A percentile compares a stretch with the other conserved stretches of the same genome.
Conservation (phyloP, 2,113 vertebrate genomes). For the Odobenus rosmarus region DNA sequence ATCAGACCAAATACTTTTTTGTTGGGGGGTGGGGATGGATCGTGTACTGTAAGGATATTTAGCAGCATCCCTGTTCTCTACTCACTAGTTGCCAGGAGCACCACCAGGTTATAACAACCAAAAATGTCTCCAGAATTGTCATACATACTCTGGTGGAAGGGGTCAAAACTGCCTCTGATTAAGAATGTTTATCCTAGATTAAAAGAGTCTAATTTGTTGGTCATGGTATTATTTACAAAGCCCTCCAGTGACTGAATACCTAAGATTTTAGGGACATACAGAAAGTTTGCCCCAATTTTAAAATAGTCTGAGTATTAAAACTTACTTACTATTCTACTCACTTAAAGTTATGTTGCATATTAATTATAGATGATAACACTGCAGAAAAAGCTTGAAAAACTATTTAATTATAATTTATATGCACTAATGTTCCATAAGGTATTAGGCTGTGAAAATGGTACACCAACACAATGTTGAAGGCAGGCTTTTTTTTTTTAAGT, state of each 20-base stretch:
- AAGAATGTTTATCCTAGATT: background rate
- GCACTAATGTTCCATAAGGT: background rate
- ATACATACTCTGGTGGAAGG: background rate
- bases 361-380: background rate
- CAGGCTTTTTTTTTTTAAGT: background rate
- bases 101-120: background rate
- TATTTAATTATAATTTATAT: conserved; percentile 8
- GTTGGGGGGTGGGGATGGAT: too few relatives aligned
- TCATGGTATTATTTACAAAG: background rate
- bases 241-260: background rate
- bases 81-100: background rate
- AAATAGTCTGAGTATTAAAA: background rate
- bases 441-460: background rate
- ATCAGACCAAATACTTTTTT: background rate
- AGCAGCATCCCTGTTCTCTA: background rate
- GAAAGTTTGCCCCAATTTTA: conserved; percentile 49
- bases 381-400: conserved; percentile 16
- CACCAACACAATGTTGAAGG: background rate
- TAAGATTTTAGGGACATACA: background rate
- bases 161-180: background rate
- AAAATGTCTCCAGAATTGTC: background rate
- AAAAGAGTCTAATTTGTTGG: background rate
- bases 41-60: background rate
- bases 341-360: conserved; percentile 14
- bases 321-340: background rate